These are phyloP conservation scores for Drosophila littoralis DNA, from an alignment of 1,140 invertebrate genomes.

Conservation along the genomic window DNA sequence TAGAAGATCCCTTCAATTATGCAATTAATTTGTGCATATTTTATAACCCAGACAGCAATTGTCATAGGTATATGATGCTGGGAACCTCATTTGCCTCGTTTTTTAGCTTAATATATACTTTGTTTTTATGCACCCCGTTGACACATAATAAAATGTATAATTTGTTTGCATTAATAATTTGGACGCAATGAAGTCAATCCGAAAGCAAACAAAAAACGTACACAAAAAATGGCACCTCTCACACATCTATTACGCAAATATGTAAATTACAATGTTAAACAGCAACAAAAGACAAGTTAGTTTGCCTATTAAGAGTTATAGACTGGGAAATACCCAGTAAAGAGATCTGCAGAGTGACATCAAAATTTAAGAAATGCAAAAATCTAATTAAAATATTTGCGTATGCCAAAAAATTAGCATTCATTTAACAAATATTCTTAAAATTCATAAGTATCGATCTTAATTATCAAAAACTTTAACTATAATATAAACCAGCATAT, in stretches of 20 bases:
- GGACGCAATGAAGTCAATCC: slow-evolving; percentile 50
- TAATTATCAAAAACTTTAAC: too few relatives aligned
- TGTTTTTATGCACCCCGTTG: slow-evolving; percentile 24
- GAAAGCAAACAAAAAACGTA: slow-evolving; percentile 17
- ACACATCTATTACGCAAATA: slow-evolving; percentile 61
- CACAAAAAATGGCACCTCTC: slow-evolving; percentile 36
- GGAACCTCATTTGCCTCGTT: slow-evolving; percentile 5
- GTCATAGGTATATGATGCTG: not conserved
- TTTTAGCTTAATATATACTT: slow-evolving; percentile 37
- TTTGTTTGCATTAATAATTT: slow-evolving; percentile 79
- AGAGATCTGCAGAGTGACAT: too few relatives aligned
- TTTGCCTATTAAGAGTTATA: not conserved
- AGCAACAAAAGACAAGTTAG: slow-evolving; percentile 1
- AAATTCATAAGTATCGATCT: not conserved
- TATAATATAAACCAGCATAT: too few relatives aligned
- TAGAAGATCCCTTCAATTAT: slow-evolving; percentile 25
- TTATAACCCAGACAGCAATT: slow-evolving; percentile 20
- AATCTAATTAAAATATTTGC: too few relatives aligned
- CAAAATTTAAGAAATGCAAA: too few relatives aligned
- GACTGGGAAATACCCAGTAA: not conserved
- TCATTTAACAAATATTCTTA: not conserved
- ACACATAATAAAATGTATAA: slow-evolving; percentile 61
- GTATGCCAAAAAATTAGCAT: too few relatives aligned
- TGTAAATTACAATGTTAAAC: slow-evolving; percentile 24
- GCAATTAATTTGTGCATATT: slow-evolving; percentile 34